Conservation (phyloP, 2,113 vertebrate genomes). For the Hoplias malabaricus region DNA sequence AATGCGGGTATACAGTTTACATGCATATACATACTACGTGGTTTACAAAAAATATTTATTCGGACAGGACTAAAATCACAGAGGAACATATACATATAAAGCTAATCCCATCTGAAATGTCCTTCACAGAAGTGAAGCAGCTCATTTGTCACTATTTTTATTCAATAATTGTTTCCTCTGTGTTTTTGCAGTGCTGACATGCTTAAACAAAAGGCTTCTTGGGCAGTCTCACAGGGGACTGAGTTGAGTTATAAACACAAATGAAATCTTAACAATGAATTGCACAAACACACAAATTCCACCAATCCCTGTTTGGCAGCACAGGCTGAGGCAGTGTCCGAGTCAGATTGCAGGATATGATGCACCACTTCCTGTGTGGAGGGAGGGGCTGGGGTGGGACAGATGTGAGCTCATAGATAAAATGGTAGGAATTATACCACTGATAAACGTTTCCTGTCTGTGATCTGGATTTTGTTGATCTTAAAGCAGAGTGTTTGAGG, state of each 20-base stretch:
- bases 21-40: too few species aligned
- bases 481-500: conserved; percentile 60
- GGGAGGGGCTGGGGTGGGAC: conserved; percentile 51
- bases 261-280: conserved; percentile 38
- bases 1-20: too few species aligned
- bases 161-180: neutral
- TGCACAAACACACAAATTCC: conserved; percentile 51
- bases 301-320: conserved; percentile 51
- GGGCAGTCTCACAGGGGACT: conserved; percentile 18
- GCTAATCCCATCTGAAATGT: neutral
- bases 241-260: conserved; percentile 14
- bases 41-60: neutral
- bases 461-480: conserved; percentile 59
- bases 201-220: conserved; percentile 23
- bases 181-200: conserved; percentile 6
- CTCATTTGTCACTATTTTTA: neutral
- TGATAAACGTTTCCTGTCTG: conserved; percentile 76
- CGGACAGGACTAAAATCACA: neutral
- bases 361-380: conserved; percentile 65
- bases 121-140: neutral
- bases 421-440: conserved; percentile 51
- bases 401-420: conserved; percentile 74
- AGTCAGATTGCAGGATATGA: conserved; percentile 59
- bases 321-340: conserved; percentile 37
- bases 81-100: neutral